Base-by-base conservation (phyloP, 1,140 invertebrate species). In the Drosophila lowei region DNA sequence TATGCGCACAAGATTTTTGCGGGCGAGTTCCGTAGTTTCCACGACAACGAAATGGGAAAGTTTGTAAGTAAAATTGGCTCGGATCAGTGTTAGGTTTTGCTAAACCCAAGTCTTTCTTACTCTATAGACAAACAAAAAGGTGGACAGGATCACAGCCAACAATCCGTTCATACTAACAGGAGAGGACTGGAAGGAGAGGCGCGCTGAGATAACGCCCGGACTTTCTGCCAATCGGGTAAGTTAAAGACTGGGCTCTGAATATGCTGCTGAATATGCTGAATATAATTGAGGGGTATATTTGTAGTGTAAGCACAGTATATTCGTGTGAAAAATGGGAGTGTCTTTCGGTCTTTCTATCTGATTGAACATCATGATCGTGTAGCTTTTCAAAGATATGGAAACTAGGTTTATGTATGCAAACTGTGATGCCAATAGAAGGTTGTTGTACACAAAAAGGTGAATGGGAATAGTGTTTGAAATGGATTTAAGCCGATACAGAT, bases 181-280 rank as follows among this genome's bases (percentile, higher is more conserved):
- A 13, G 86, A 92, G 5, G 74, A 66, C 7, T 95, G 94, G 94
- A 94, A 94, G 74, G 84, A 92, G n/a, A 91, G 92, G 16, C 80
- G 94, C 21, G 83, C 83, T 6, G 92, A 93, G 46, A 90, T 94
- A 21, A 93, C 93, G 21, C 93, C 93, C 6, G 92, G 92, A 5
- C 92, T 94, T 30, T 93, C 93, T 1, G 83, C 91, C 0, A 90
- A 91, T 70, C 66, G 83, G 13, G 92, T 92, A 77, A 56, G 46
- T 56, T 23, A 23, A n/a, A 23, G n/a, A 6, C 4, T 5, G 5
- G 23, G 23, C 4, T 2, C 23, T 6, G 6, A 5, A 30, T 9
- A 18, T 30, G 28, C 28, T 28, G 7, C 28, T 28, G 7, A 18
- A 18, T 18, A 18, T 18, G 23, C 5, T n/a, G n/a, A n/a, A 28